phyloP scores from a whole-genome alignment of 2,888 invertebrate genomes.

The Hypercompe scribonia region DNA sequence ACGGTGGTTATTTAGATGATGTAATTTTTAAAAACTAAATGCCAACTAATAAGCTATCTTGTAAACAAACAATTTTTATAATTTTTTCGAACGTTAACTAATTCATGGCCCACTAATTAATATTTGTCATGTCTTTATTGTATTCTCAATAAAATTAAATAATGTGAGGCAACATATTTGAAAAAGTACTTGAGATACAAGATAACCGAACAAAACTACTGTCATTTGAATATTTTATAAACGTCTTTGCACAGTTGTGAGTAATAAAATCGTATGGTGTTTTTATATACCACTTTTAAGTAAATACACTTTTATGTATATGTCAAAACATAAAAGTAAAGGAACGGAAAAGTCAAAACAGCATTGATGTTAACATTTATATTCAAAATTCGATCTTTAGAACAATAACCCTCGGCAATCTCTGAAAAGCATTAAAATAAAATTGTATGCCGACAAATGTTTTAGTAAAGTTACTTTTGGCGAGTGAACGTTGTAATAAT shows the following conservation, averaged over 20 bases:
- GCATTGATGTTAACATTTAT: slow-evolving; percentile 19
- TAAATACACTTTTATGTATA: neutral
- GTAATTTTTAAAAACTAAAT: too few species aligned
- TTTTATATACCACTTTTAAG: neutral
- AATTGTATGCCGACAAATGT: slow-evolving; percentile 49
- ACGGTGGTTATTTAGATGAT: too few species aligned
- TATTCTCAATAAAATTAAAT: too few species aligned
- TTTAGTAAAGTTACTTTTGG: slow-evolving; percentile 50
- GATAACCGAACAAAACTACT: neutral
- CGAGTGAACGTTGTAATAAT: slow-evolving; percentile 50
- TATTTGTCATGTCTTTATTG: too few species aligned
- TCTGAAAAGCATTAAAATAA: slow-evolving; percentile 52
- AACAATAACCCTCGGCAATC: slow-evolving; percentile 37
- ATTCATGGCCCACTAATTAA: too few species aligned
- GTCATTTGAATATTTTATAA: neutral
- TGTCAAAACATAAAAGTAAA: neutral
- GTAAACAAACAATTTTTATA: too few species aligned
- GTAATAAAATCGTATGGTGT: too few species aligned
- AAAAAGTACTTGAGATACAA: neutral
- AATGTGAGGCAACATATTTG: too few species aligned
- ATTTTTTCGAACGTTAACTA: too few species aligned
- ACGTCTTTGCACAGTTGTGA: neutral
- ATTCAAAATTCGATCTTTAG: slow-evolving; percentile 26
- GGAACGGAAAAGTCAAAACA: slow-evolving; percentile 8
- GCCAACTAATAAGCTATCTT: too few species aligned